Conservation (phyloP, 2,888 invertebrate genomes). For the Eretmocerus hayati region DNA sequence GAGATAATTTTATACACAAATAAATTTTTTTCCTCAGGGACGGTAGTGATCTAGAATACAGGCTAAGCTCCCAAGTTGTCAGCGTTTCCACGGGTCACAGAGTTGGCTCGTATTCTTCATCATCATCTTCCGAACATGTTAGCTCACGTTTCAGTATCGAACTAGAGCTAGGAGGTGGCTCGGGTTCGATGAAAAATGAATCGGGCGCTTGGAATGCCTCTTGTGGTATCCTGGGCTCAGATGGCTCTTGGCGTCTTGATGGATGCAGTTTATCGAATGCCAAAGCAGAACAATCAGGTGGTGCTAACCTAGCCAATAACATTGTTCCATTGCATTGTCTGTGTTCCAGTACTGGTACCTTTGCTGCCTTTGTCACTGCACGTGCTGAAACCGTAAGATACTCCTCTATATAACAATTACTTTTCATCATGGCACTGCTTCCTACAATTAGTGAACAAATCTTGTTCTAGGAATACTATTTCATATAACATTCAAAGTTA, state of each 20-base stretch:
- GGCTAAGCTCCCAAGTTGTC: slow-evolving; percentile 56
- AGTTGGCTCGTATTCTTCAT: slow-evolving; percentile 11
- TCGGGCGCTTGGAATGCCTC: slow-evolving; percentile 48
- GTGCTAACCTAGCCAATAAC: slow-evolving; percentile 14
- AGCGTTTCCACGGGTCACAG: slow-evolving; percentile 37
- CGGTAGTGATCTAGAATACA: slow-evolving; percentile 61
- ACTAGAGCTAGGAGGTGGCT: slow-evolving; percentile 22
- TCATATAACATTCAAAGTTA: too few relatives aligned
- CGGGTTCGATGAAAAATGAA: too few relatives aligned
- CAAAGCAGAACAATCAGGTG: background rate
- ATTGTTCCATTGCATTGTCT: slow-evolving; percentile 56
- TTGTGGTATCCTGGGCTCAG: slow-evolving; percentile 48
- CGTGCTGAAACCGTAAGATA: slow-evolving; percentile 35
- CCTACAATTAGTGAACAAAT: too few relatives aligned
- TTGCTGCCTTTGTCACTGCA: slow-evolving; percentile 57
- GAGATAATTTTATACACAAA: too few relatives aligned
- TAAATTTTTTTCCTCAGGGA: slow-evolving; percentile 48
- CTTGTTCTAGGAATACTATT: too few relatives aligned
- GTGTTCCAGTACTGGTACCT: slow-evolving; percentile 58
- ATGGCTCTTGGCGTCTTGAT: slow-evolving; percentile 58
- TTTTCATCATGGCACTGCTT: too few relatives aligned
- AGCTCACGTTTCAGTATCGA: slow-evolving; percentile 14
- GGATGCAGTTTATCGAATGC: slow-evolving; percentile 49
- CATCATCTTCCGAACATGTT: slow-evolving; percentile 7
- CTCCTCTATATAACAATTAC: too few relatives aligned